Base-by-base conservation (phyloP, 2,113 vertebrate species). In the Benitochromis conjunctus region DNA sequence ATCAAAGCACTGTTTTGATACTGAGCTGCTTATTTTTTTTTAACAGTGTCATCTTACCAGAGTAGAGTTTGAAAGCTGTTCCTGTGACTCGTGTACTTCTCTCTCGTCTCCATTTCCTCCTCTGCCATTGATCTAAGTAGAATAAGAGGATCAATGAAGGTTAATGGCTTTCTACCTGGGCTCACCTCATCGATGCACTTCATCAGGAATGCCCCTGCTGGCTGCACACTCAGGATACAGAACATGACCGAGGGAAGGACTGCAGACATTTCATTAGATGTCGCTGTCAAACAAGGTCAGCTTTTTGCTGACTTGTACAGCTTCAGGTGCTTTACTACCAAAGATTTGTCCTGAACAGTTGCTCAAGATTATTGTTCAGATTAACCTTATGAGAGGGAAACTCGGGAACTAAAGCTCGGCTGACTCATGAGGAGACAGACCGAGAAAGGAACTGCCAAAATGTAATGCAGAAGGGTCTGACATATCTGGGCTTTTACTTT, bases 161-260 rank as follows among this genome's bases (percentile, higher is more conserved):
- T 84, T 88, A 80, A 88, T 80, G 77, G 80, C 21, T 78, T 81
- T 78, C 69, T 29, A 80, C 83, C 87, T 81, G 87, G 48, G 56
- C 26, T 80, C 57, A 55, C 83, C 86, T 79, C 69, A 10, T 57
- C 46, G 6, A 5, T 29, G 16, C 24, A 19, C n/a, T 53, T 58
- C 76, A 74, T 79, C 57, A 66, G 3, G n/a, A 58, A 66, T 9
- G 54, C 18, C 53, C 21, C 29, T 7, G 1, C 19, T 31, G 82
- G 21, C 60, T 41, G 10, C 12, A 14, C 34, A 13, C 21, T 83
- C 74, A 31, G 19, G 36, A 76, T 76, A 13, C 71, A 76, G 46
- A 51, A 76, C 51, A 31, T 53, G 31, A 76, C 1, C 10, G 43
- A 51, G 71, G 71, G 16, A 51, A 76, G 46, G 26, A n/a, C 71